A percentile compares a stretch with the other conserved stretches of the same genome.
Evolutionary conservation across 2,113 vertebrate genomes (phyloP).

Genomic region (Strix uralensis): DNA sequence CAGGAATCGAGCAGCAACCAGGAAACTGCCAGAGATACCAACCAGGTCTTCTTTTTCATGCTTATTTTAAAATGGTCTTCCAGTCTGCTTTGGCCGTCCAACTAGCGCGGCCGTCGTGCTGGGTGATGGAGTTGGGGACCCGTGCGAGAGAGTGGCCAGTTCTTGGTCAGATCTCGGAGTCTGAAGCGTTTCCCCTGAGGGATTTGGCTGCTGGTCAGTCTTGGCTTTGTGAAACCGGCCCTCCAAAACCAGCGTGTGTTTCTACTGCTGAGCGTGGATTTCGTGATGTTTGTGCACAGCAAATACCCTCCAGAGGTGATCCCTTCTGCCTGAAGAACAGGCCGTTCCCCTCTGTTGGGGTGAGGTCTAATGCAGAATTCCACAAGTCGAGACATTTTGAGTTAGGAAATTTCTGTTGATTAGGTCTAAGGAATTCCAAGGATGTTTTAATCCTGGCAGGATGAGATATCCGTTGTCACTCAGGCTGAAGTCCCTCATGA

Average conservation of each 20-base stretch:
- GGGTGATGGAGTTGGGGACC: background rate
- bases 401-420: background rate
- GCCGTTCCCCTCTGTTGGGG: fast-evolving
- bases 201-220: background rate
- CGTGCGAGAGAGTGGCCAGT: background rate
- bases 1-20: background rate
- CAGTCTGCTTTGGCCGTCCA: background rate
- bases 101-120: fast-evolving
- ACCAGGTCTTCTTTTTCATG: background rate
- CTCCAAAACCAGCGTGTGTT: background rate
- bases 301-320: background rate
- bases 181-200: background rate
- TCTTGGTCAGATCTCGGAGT: background rate
- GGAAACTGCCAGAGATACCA: background rate
- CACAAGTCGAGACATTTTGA: background rate
- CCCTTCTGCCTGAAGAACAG: background rate
- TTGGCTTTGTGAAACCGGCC: background rate
- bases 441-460: background rate
- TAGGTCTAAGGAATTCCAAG: background rate
- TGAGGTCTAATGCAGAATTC: background rate
- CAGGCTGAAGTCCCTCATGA: background rate
- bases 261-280: background rate
- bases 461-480: background rate
- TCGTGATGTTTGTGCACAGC: fast-evolving
- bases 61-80: fast-evolving